Evolutionary conservation across 2,113 vertebrate species (phyloP).

Genomic region (Mesembrinibis cayennensis): DNA sequence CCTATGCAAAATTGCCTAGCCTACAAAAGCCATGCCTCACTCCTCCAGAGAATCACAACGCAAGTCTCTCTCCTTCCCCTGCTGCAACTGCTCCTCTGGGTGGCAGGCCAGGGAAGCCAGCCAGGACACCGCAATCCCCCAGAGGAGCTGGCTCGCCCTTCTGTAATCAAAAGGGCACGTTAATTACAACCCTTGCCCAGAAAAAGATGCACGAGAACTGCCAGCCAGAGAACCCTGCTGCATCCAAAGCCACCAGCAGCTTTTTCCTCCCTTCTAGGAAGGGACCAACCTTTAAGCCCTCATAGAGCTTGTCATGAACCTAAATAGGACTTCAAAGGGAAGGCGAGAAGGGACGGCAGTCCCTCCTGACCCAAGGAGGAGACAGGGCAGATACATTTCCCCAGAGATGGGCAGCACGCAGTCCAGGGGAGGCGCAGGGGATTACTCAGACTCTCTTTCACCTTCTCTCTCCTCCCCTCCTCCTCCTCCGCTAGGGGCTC

Average conservation of each 20-base stretch:
- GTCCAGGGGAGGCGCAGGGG: slow-evolving; percentile 1
- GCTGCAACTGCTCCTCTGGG: slow-evolving; percentile 24
- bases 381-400: slow-evolving; percentile 64
- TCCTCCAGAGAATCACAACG: background rate
- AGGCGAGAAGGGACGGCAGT: slow-evolving; percentile 51
- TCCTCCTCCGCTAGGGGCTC: background rate
- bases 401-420: background rate
- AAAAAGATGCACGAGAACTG: slow-evolving; percentile 26
- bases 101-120: slow-evolving; percentile 33
- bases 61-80: background rate
- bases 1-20: background rate
- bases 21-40: background rate
- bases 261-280: slow-evolving; percentile 34
- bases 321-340: slow-evolving; percentile 79
- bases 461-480: background rate
- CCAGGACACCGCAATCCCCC: background rate
- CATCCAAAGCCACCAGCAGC: background rate
- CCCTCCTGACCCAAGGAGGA: slow-evolving; percentile 59
- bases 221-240: background rate
- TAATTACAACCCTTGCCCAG: slow-evolving; percentile 40
- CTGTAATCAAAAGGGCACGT: slow-evolving; percentile 3
- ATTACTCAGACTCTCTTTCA: slow-evolving; percentile 10
- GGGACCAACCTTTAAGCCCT: slow-evolving; percentile 54
- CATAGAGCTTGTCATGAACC: slow-evolving; percentile 41
- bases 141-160: background rate